Conservation (phyloP, 1,140 invertebrate species). For the Armadillidium nasatum region DNA sequence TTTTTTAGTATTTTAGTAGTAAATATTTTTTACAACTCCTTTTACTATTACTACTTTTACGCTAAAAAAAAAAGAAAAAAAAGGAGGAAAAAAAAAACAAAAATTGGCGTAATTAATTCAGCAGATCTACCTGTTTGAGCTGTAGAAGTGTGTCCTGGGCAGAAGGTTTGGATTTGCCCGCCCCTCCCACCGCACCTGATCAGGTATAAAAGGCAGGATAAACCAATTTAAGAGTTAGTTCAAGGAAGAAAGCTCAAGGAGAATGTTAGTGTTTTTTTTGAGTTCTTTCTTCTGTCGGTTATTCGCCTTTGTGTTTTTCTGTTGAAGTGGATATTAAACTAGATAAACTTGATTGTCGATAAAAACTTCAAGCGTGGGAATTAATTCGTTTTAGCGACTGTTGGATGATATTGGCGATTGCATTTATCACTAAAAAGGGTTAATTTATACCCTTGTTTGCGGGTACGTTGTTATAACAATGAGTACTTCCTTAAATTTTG, state of each 20-base stretch:
- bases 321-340: not conserved
- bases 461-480: not conserved
- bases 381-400: not conserved
- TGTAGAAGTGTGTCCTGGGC: not conserved
- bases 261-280: not conserved
- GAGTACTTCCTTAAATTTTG: not conserved
- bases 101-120: slow-evolving; percentile 1
- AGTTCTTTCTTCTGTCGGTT: not conserved
- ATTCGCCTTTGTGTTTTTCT: not conserved
- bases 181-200: not conserved
- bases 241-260: not conserved
- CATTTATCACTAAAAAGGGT: not conserved
- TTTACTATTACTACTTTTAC: not conserved
- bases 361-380: not conserved
- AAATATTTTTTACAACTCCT: too few relatives aligned
- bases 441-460: not conserved
- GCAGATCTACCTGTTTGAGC: not conserved
- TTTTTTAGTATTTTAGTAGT: too few relatives aligned
- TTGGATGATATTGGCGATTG: not conserved
- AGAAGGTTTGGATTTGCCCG: not conserved
- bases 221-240: slow-evolving; percentile 1
- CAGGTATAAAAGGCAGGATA: not conserved
- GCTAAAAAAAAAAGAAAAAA: not conserved
- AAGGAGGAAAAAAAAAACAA: not conserved
- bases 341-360: not conserved